These are phyloP conservation scores for Sphaerophoria rueppellii DNA, from an alignment of 2,888 invertebrate species.

Conservation along the genomic window DNA sequence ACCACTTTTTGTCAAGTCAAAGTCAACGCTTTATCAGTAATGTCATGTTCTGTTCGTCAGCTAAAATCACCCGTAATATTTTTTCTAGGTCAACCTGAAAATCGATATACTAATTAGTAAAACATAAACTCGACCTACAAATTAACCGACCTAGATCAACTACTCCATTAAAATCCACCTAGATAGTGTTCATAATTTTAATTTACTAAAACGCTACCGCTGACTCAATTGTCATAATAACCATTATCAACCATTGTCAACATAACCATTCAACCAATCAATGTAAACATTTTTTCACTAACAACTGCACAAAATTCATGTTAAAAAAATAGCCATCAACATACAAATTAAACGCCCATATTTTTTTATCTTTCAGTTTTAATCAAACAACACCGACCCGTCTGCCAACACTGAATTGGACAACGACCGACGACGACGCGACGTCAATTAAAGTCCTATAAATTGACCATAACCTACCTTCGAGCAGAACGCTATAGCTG, in stretches of 20 bases:
- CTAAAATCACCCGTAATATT: neutral
- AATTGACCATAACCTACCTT: neutral
- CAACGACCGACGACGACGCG: too few relatives aligned
- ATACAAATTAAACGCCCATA: constrained; percentile 41
- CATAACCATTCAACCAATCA: constrained; percentile 47
- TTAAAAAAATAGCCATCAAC: neutral
- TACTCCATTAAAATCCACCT: too few relatives aligned
- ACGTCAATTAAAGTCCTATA: too few relatives aligned
- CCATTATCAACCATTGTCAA: constrained; percentile 51
- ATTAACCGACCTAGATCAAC: constrained; percentile 27
- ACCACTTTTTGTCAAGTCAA: too few relatives aligned
- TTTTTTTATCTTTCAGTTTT: constrained; percentile 38
- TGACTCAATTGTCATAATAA: constrained; percentile 18
- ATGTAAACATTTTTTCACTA: constrained; percentile 29
- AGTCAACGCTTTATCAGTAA: too few relatives aligned
- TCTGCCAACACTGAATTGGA: too few relatives aligned
- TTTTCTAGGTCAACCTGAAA: neutral
- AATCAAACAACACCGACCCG: constrained; percentile 29
- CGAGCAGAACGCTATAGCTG: constrained; percentile 4
- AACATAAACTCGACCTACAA: neutral
- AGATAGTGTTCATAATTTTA: constrained; percentile 20
- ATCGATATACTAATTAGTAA: constrained; percentile 24
- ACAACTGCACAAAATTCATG: neutral
- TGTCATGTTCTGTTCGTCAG: too few relatives aligned
- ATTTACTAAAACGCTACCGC: constrained; percentile 29